Percentiles rank a stretch among this genome's conserved stretches.
Conservation (phyloP, 2,888 invertebrate genomes). For the Drosophila mulleri region DNA sequence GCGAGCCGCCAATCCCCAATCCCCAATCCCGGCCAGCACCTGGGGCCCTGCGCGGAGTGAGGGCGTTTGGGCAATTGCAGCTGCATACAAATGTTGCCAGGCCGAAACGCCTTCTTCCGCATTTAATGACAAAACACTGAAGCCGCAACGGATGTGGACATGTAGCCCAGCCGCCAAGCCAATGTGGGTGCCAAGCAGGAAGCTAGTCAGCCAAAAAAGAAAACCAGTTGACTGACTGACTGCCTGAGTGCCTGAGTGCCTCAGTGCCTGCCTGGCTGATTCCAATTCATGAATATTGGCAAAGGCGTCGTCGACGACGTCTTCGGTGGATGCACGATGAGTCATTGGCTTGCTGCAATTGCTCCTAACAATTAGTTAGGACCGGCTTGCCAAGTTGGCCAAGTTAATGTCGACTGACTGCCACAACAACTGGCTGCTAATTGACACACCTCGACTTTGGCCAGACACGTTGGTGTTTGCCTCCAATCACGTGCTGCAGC, state of each 20-base stretch:
- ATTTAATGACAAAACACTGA: conserved; percentile 57
- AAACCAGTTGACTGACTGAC: conserved; percentile 40
- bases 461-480: conserved; percentile 26
- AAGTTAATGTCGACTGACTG: conserved; percentile 28
- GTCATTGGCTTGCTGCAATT: conserved; percentile 32
- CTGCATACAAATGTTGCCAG: conserved; percentile 67
- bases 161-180: conserved; percentile 39
- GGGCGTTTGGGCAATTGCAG: conserved; percentile 20
- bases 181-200: conserved; percentile 40
- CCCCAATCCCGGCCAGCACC: conserved; percentile 60
- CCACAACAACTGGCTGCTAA: conserved; percentile 68
- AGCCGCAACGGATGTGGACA: conserved; percentile 69
- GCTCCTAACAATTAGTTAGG: conserved; percentile 59
- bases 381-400: conserved; percentile 44
- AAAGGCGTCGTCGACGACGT: conserved; percentile 52
- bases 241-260: conserved; percentile 1
- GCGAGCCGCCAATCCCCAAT: conserved; percentile 44
- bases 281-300: conserved; percentile 68
- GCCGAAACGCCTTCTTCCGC: conserved; percentile 74
- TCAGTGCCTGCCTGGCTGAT: conserved; percentile 8
- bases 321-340: conserved; percentile 39
- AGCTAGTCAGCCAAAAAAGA: conserved; percentile 32
- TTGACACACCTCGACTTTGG: conserved; percentile 71
- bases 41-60: not conserved
- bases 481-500: conserved; percentile 65